Base-by-base conservation (phyloP, 92 coral and sea anemone species). In the Metridium senile region DNA sequence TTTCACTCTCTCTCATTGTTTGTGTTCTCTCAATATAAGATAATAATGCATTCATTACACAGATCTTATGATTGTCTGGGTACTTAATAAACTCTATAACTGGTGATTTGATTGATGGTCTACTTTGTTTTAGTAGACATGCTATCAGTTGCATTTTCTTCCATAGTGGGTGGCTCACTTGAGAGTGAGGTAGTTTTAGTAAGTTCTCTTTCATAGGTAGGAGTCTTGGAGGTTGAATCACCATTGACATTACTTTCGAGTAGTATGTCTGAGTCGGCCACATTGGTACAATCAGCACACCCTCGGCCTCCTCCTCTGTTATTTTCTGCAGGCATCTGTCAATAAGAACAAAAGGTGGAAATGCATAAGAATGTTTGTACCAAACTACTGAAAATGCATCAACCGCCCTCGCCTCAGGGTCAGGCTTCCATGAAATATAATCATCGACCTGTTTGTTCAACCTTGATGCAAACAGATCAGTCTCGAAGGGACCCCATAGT, bases 381-480 rank as follows among this genome's bases (percentile, higher is more conserved):
- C 84, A 70, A 0, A 26, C 0, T 1, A 79, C 33, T 19, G 77
- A 79, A 70, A 70, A 68, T 30, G 77, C 77, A 70, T 79, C 84
- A 9, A 79, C 70, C 46, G 73, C 65, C 30, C 27, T 52, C 26
- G 80, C 79, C 26, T 33, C 79, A 23, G 85, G 74, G 57, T 81
- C 74, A 19, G 85, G 85, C 62, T 64, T 81, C 85, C 85, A 81
- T 17, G 68, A 81, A 26, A 81, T 49, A 72, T 49, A 72, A 23
- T 20, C 33, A 21, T 62, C 58, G 11, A 53, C 46, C 59, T 79
- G 79, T 17, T 46, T 16, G 53, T 61, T 33, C 52, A 71, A 19
- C 46, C 85, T 80, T 26, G 80, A 73, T 20, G 80, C 74, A 74
- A 81, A 81, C 11, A 74, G 68, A 61, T 80, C 72, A 20, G 59